These are phyloP conservation scores for Tricholaema leucomelas DNA, from an alignment of 2,113 vertebrate genomes.

Conservation along the genomic window DNA sequence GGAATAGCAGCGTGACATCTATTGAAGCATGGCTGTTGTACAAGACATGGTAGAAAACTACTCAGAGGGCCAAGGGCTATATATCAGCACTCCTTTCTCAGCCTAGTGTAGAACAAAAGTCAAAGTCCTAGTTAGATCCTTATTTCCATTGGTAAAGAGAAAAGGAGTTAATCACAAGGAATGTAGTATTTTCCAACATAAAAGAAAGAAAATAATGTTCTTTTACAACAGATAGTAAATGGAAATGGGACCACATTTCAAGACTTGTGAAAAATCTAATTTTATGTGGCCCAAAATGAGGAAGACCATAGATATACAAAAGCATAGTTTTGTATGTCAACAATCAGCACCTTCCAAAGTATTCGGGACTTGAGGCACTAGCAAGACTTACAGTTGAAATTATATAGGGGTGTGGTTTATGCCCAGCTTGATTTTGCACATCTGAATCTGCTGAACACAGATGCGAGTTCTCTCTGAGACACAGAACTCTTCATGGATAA, in stretches of 20 bases:
- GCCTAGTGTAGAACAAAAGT: background rate
- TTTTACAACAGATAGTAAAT: background rate
- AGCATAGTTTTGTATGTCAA: background rate
- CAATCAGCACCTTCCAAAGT: background rate
- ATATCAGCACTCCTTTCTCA: background rate
- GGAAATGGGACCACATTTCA: background rate
- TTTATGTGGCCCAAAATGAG: background rate
- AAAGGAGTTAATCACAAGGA: background rate
- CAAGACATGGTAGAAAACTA: background rate
- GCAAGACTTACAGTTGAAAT: background rate
- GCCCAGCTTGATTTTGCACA: background rate
- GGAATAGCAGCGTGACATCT: background rate
- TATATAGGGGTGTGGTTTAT: fast-evolving
- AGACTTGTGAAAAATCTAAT: background rate
- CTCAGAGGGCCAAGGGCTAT: background rate
- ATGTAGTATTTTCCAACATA: background rate
- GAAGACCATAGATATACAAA: background rate
- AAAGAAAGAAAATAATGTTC: background rate
- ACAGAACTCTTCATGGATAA: background rate
- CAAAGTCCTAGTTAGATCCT: background rate
- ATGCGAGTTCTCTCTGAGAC: background rate
- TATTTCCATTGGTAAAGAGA: background rate
- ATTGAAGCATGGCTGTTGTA: background rate
- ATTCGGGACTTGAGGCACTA: background rate
- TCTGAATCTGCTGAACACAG: background rate